Evolutionary conservation across 2,888 invertebrate species (phyloP).

Genomic region (Drosophila meridiana): DNA sequence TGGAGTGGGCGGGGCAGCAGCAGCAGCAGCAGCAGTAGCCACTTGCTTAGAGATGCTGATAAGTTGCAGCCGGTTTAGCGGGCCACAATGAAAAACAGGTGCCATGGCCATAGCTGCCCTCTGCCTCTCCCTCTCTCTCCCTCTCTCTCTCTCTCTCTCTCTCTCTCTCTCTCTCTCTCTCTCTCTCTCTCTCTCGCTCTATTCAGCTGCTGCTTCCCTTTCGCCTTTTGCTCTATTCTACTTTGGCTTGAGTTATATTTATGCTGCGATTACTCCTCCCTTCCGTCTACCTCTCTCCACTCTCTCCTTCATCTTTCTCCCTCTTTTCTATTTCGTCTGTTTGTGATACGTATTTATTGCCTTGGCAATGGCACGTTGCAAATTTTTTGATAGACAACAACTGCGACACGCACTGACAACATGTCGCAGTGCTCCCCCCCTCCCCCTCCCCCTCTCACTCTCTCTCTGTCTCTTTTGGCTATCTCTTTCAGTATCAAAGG

Average conservation of each 20-base stretch:
- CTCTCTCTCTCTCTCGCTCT: too few species aligned
- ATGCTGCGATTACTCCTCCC: neutral
- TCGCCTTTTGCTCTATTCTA: neutral
- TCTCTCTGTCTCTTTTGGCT: neutral
- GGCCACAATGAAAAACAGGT: conserved; percentile 43
- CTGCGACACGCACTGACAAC: conserved; percentile 55
- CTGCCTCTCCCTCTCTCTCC: neutral
- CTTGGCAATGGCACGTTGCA: conserved; percentile 16
- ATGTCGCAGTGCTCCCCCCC: conserved; percentile 20
- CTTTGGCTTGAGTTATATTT: neutral
- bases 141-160: too few species aligned
- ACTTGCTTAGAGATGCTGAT: conserved; percentile 56
- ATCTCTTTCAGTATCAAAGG: conserved; percentile 38
- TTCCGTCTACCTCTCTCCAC: neutral
- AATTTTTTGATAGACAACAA: conserved; percentile 37
- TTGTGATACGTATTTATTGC: conserved; percentile 59
- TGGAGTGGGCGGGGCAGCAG: neutral
- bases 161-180: neutral
- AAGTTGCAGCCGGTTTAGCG: conserved; percentile 48
- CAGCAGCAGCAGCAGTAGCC: conserved; percentile 11
- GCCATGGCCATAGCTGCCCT: conserved; percentile 20
- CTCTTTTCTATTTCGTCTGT: conserved; percentile 13
- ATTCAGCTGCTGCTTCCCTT: neutral
- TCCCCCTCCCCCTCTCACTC: neutral
- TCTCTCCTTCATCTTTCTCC: neutral